phyloP scores from a whole-genome alignment of 2,888 invertebrate species.

The Pyrgus malvae region DNA sequence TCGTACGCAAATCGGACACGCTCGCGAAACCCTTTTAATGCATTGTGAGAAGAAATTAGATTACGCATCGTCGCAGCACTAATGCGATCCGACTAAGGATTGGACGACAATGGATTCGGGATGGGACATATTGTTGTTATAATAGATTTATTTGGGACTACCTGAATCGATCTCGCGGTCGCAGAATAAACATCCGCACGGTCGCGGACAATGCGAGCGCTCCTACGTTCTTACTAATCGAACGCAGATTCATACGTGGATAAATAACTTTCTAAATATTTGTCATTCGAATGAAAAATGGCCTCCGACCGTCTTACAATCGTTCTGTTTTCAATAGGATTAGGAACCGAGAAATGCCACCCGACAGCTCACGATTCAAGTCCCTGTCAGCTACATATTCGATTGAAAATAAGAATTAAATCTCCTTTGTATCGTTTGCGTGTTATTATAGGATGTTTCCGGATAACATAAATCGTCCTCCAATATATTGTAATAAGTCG shows the following conservation, averaged over 20 bases:
- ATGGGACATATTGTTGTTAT: constrained; percentile 55
- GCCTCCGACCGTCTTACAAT: constrained; percentile 56
- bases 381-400: constrained; percentile 46
- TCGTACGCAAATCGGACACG: constrained; percentile 60
- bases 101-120: constrained; percentile 51
- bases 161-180: constrained; percentile 72
- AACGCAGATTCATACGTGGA: constrained; percentile 63
- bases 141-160: constrained; percentile 74
- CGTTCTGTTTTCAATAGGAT: constrained; percentile 73
- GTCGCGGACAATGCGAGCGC: constrained; percentile 54
- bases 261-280: constrained; percentile 81
- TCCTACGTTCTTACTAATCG: constrained; percentile 63
- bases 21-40: constrained; percentile 49
- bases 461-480: constrained; percentile 46
- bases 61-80: constrained; percentile 45
- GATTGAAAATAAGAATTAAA: constrained; percentile 60
- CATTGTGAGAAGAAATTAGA: constrained; percentile 45
- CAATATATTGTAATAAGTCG: constrained; percentile 35
- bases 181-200: constrained; percentile 72
- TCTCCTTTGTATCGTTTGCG: constrained; percentile 49
- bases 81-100: constrained; percentile 57
- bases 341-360: constrained; percentile 74
- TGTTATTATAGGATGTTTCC: constrained; percentile 55
- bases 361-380: constrained; percentile 59
- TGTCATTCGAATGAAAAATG: constrained; percentile 79